Evolutionary conservation across 2,797 vertebrate species (phyloP).

Genomic region (Capromys pilorides): DNA sequence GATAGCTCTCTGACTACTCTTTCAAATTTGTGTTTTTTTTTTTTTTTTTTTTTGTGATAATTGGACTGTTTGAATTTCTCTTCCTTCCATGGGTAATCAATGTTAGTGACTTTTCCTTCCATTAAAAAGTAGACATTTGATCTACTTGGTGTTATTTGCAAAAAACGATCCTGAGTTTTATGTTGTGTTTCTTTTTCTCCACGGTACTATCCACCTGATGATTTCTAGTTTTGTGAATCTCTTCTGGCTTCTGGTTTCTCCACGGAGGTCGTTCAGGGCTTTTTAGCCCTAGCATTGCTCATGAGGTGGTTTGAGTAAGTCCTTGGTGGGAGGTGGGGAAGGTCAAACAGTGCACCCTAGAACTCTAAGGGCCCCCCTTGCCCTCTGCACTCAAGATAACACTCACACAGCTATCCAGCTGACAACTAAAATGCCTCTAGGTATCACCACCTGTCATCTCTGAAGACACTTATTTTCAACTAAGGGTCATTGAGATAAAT

Average conservation of each 20-base stretch:
- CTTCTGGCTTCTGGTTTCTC: not conserved
- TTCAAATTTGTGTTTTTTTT: not conserved
- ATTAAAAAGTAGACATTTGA: not conserved
- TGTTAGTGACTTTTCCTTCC: not conserved
- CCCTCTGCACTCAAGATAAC: not conserved
- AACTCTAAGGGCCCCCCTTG: accelerated
- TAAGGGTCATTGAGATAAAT: not conserved
- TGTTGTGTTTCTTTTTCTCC: not conserved
- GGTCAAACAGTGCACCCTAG: accelerated
- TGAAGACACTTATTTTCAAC: not conserved
- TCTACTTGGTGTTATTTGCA: not conserved
- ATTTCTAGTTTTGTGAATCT: not conserved
- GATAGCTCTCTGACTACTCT: not conserved
- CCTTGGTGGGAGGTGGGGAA: not conserved
- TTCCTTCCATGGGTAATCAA: not conserved
- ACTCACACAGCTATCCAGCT: not conserved
- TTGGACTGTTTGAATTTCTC: not conserved
- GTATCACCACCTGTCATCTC: not conserved
- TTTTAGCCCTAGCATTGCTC: not conserved
- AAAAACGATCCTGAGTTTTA: not conserved
- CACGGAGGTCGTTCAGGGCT: not conserved
- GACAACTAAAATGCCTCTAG: not conserved
- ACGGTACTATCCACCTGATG: too few species aligned
- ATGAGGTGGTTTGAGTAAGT: accelerated
- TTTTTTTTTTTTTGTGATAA: not conserved